These are phyloP conservation scores for Netelia fuscicornis DNA, from an alignment of 2,888 invertebrate genomes.

Conservation along the genomic window DNA sequence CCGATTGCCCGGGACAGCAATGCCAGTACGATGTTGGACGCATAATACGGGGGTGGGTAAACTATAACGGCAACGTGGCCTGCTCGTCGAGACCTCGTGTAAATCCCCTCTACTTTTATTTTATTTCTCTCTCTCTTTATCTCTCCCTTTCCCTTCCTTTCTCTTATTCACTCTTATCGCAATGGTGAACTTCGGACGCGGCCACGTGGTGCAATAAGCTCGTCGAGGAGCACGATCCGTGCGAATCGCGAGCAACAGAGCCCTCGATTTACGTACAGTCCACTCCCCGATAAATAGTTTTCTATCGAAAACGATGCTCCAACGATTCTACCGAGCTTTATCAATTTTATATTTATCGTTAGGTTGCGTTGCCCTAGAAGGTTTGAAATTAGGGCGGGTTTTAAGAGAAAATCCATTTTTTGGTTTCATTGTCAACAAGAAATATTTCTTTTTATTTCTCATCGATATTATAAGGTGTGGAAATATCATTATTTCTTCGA, in stretches of 20 bases:
- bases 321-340: not conserved
- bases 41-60: slow-evolving; percentile 68
- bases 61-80: slow-evolving; percentile 79
- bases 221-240: slow-evolving; percentile 36
- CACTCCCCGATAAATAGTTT: slow-evolving; percentile 1
- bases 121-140: slow-evolving; percentile 23
- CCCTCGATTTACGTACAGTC: slow-evolving; percentile 33
- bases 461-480: too few relatives aligned
- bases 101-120: not conserved
- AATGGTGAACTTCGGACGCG: slow-evolving; percentile 49
- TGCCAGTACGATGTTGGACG: slow-evolving; percentile 18
- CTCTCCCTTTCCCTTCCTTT: slow-evolving; percentile 58
- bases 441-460: too few relatives aligned
- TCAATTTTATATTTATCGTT: not conserved
- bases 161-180: not conserved
- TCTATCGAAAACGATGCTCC: too few relatives aligned
- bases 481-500: too few relatives aligned
- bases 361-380: not conserved
- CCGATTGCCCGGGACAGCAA: slow-evolving; percentile 36
- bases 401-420: too few relatives aligned
- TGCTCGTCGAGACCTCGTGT: slow-evolving; percentile 18
- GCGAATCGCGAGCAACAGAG: slow-evolving; percentile 22
- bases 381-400: too few relatives aligned
- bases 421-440: too few relatives aligned
- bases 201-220: slow-evolving; percentile 74